phyloP scores from a whole-genome alignment of 2,113 vertebrate species.

The Sinosuthora webbiana region DNA sequence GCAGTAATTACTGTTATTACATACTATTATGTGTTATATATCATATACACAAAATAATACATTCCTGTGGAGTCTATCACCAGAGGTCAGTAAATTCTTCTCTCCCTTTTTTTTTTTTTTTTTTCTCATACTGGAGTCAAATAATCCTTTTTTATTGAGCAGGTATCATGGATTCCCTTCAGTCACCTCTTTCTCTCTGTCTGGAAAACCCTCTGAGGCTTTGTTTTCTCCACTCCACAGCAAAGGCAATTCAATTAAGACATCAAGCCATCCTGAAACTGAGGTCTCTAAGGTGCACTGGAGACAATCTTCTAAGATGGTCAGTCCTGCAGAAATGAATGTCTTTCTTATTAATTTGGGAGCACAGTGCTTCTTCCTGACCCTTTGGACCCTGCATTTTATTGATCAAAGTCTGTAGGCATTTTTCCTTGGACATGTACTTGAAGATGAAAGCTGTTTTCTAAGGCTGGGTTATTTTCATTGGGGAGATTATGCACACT shows the following conservation, averaged over 20 bases:
- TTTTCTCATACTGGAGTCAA: background rate
- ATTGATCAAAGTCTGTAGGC: background rate
- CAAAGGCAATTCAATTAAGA: constrained; percentile 45
- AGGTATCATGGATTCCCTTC: background rate
- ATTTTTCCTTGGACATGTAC: background rate
- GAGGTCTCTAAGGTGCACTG: background rate
- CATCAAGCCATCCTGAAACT: constrained; percentile 10
- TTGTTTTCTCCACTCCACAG: background rate
- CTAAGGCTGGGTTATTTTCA: background rate
- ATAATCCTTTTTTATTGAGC: background rate
- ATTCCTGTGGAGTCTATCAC: background rate
- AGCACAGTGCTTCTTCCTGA: background rate
- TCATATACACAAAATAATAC: background rate
- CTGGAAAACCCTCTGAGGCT: background rate
- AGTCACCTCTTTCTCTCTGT: background rate
- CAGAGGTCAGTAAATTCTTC: background rate
- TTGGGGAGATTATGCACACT: background rate
- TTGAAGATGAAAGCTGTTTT: constrained; percentile 1
- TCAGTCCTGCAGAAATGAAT: background rate
- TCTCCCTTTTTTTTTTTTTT: background rate
- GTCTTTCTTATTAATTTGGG: constrained; percentile 31
- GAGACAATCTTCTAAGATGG: background rate
- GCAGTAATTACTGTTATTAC: background rate
- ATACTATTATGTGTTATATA: background rate
- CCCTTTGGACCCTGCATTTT: background rate